Conservation (phyloP, 2,113 vertebrate genomes). For the Pagrus major region DNA sequence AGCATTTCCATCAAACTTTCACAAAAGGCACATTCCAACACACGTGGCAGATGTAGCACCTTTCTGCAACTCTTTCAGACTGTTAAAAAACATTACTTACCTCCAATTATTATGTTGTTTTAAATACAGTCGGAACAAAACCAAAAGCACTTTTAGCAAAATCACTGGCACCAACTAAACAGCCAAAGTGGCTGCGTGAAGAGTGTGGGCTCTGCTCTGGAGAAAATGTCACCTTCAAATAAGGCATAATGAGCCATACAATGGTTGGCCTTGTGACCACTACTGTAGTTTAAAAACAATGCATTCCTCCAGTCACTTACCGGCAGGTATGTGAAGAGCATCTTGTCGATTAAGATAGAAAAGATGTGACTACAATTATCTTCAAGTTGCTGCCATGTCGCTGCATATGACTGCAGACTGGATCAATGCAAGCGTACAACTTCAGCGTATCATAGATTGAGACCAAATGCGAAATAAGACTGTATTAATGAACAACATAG, state of each 20-base stretch:
- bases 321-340: background rate
- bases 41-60: constrained; percentile 39
- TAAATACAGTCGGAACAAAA: constrained; percentile 19
- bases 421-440: background rate
- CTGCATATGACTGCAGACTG: background rate
- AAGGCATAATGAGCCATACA: background rate
- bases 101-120: constrained; percentile 25
- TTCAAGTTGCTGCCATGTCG: constrained; percentile 16
- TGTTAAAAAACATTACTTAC: constrained; percentile 50
- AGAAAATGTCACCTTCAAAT: too few relatives aligned
- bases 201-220: background rate
- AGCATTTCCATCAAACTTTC: constrained; percentile 35
- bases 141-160: constrained; percentile 23
- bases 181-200: constrained; percentile 19
- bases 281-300: too few relatives aligned
- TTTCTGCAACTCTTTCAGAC: constrained; percentile 25
- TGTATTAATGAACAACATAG: background rate
- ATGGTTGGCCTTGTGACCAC: background rate
- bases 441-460: background rate
- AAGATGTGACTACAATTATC: constrained; percentile 9
- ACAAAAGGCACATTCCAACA: constrained; percentile 52
- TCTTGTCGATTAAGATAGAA: background rate
- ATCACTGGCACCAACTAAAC: constrained; percentile 11
- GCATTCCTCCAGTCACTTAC: constrained; percentile 15
- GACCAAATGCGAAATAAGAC: background rate